Evolutionary conservation across 2,113 vertebrate genomes (phyloP).

Genomic region (Charadrius vociferus): DNA sequence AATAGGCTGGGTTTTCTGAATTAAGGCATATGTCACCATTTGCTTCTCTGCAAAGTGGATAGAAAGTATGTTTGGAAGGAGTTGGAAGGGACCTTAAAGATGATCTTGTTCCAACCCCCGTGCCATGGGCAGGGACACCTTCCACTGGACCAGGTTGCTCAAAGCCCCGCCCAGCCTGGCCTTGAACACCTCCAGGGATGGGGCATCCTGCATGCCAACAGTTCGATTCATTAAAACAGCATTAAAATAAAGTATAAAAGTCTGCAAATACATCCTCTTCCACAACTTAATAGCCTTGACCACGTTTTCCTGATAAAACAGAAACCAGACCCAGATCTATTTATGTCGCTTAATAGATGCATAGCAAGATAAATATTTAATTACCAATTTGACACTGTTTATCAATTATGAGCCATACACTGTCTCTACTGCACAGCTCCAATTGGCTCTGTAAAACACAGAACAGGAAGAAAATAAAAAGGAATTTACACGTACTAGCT

Average conservation of each 20-base stretch:
- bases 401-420: neutral
- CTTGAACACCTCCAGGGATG: neutral
- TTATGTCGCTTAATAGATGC: neutral
- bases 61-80: neutral
- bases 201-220: neutral
- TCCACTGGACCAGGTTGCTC: neutral
- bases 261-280: neutral
- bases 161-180: neutral
- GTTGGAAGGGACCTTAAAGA: neutral
- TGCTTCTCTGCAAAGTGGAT: neutral
- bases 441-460: neutral
- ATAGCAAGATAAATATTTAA: slow-evolving; percentile 8
- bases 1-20: neutral
- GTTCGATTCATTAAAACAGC: neutral
- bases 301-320: neutral
- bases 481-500: neutral
- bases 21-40: neutral
- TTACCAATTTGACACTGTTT: neutral
- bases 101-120: neutral
- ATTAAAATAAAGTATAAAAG: neutral
- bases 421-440: neutral
- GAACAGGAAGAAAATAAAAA: neutral
- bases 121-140: neutral
- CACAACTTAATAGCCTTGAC: neutral
- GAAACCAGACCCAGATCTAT: neutral